These are phyloP conservation scores for Zhuqinia jingwanae DNA, from an alignment of 2,888 invertebrate genomes.

Conservation along the genomic window DNA sequence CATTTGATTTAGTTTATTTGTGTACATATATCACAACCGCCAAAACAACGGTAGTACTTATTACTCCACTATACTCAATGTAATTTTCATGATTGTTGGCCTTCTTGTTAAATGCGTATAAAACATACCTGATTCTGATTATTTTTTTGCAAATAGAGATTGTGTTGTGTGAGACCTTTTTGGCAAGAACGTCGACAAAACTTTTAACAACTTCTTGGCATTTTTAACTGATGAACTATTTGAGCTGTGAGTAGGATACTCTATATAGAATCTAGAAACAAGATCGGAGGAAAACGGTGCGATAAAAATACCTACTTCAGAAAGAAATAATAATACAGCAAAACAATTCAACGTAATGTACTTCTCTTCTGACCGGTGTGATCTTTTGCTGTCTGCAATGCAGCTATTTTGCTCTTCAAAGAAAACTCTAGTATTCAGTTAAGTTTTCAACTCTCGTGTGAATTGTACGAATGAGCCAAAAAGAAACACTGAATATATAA, in stretches of 20 bases:
- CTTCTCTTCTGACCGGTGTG: no score
- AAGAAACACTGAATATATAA: background rate
- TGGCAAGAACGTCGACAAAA: slow-evolving; percentile 34
- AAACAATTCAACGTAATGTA: no score
- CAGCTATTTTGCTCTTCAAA: slow-evolving; percentile 59
- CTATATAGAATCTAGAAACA: no score
- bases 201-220: slow-evolving; percentile 29
- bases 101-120: background rate
- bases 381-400: no score
- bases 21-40: slow-evolving; percentile 26
- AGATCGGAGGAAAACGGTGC: no score
- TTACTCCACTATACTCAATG: background rate
- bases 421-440: slow-evolving; percentile 2
- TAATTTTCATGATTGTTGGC: background rate
- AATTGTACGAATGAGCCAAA: background rate
- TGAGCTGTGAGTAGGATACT: background rate
- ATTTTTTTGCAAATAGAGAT: background rate
- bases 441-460: background rate
- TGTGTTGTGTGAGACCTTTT: slow-evolving; percentile 36
- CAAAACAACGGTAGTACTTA: background rate
- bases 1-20: background rate
- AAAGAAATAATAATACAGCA: slow-evolving; percentile 7
- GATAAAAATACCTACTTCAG: no score
- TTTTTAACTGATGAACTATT: background rate
- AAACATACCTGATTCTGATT: background rate